phyloP scores from a whole-genome alignment of 2,888 invertebrate genomes.

The Melinaea menophilus region DNA sequence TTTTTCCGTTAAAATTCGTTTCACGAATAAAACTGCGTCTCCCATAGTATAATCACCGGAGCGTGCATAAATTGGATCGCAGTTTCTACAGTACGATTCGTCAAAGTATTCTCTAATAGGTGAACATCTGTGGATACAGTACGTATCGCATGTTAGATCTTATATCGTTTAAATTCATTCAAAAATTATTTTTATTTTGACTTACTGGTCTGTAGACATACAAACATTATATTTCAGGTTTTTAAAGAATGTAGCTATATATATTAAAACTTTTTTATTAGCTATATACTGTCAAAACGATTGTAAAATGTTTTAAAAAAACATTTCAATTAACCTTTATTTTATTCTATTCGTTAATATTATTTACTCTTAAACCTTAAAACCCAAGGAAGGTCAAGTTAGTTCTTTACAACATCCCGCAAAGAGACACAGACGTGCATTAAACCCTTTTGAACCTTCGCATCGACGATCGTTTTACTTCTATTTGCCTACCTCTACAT shows the following conservation, averaged over 20 bases:
- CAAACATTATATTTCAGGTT: no score
- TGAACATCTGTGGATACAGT: background rate
- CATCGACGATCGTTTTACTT: conserved; percentile 53
- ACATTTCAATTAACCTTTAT: background rate
- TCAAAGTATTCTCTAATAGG: background rate
- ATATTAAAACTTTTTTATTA: no score
- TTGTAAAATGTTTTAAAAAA: no score
- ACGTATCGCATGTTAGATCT: background rate
- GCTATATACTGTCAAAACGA: no score
- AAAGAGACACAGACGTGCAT: conserved; percentile 55
- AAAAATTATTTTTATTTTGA: background rate
- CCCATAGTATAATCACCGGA: conserved; percentile 62
- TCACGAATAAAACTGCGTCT: conserved; percentile 61
- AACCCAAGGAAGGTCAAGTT: conserved; percentile 40
- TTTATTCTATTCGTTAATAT: conserved; percentile 25
- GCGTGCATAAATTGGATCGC: conserved; percentile 61
- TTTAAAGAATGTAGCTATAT: no score
- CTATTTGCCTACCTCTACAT: conserved; percentile 48
- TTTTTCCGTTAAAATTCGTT: conserved; percentile 37
- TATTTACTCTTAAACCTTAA: conserved; percentile 26
- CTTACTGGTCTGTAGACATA: background rate
- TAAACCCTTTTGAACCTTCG: conserved; percentile 59
- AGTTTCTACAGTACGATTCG: conserved; percentile 3
- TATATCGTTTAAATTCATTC: background rate
- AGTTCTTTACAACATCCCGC: conserved; percentile 56